Evolutionary conservation across 2,888 invertebrate genomes (phyloP).

Genomic region (Buathra laborator): DNA sequence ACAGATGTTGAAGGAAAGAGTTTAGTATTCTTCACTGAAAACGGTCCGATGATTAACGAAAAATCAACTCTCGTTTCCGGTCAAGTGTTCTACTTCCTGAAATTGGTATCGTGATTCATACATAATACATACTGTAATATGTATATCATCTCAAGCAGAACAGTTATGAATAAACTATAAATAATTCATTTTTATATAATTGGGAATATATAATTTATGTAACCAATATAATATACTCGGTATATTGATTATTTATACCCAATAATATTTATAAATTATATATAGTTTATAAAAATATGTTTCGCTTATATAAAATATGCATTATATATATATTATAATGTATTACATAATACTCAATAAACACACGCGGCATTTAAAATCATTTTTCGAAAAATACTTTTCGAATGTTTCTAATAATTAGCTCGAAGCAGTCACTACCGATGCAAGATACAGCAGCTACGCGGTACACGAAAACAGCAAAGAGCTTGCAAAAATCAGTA

Average conservation of each 20-base stretch:
- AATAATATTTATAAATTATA: no score
- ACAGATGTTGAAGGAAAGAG: slow-evolving; percentile 31
- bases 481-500: slow-evolving; percentile 71
- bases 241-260: no score
- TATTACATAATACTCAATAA: no score
- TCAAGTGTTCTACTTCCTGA: slow-evolving; percentile 76
- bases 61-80: slow-evolving; percentile 69
- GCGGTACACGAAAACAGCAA: slow-evolving; percentile 55
- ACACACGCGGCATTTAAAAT: no score
- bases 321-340: no score
- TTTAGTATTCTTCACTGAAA: slow-evolving; percentile 64
- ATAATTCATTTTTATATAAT: no score
- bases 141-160: no score
- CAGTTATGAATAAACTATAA: no score
- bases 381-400: background rate
- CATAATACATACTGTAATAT: background rate
- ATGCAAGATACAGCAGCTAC: slow-evolving; percentile 60
- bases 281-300: no score
- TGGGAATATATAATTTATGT: no score
- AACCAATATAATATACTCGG: no score
- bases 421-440: slow-evolving; percentile 61
- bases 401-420: background rate
- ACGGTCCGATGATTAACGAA: slow-evolving; percentile 43
- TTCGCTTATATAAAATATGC: no score
- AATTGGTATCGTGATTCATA: slow-evolving; percentile 67